A percentile compares a stretch with the other conserved stretches of the same genome.
phyloP scores from a whole-genome alignment of 2,797 vertebrate species.

The Pseudochromis fuscus region DNA sequence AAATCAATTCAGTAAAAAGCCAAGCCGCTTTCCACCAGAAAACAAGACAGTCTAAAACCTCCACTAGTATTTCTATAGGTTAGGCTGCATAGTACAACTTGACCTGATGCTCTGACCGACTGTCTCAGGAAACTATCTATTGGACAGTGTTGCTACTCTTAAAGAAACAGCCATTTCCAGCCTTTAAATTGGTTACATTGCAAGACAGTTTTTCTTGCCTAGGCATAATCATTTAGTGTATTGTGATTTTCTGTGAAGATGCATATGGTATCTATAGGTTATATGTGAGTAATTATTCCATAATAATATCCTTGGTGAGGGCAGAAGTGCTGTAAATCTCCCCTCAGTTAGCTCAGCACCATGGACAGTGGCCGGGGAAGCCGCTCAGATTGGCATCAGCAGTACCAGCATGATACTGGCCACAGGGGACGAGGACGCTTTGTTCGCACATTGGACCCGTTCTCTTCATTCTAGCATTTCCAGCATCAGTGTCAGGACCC shows the following conservation, averaged over 20 bases:
- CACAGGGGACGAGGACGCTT: background rate
- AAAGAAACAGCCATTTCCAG: background rate
- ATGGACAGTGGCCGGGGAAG: conserved; percentile 51
- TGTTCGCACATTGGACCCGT: conserved; percentile 6
- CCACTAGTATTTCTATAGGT: conserved; percentile 1
- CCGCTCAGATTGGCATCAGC: conserved; percentile 10
- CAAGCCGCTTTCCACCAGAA: conserved; percentile 32
- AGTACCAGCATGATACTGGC: background rate
- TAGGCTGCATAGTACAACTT: background rate
- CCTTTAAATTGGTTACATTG: background rate
- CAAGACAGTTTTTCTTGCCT: background rate
- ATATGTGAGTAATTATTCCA: background rate
- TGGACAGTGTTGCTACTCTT: conserved; percentile 1
- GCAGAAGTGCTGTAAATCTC: background rate
- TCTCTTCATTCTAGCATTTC: conserved; percentile 11
- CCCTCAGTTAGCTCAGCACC: conserved; percentile 54
- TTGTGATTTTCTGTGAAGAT: background rate
- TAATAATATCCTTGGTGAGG: background rate
- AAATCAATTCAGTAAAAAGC: conserved; percentile 55
- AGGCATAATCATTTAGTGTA: background rate
- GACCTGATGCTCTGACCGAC: conserved; percentile 16
- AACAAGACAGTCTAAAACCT: conserved; percentile 27
- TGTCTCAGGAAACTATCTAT: conserved; percentile 13
- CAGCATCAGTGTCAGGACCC: background rate
- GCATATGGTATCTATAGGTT: background rate